phyloP scores from a whole-genome alignment of 1,140 invertebrate species.

The Parapsyche elsis region DNA sequence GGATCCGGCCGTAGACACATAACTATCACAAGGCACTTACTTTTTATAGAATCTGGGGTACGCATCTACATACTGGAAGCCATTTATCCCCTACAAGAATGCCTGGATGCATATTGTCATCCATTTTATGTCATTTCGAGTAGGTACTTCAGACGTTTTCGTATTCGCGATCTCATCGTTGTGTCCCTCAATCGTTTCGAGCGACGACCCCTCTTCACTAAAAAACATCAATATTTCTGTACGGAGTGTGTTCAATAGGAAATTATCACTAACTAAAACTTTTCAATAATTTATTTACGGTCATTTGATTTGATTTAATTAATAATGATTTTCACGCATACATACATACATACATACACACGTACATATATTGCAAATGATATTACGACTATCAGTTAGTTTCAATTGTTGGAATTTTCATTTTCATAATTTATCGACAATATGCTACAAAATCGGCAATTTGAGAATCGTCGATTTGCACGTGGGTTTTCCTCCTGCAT shows the following conservation, averaged over 20 bases:
- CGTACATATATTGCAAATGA: too few relatives aligned
- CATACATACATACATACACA: too few relatives aligned
- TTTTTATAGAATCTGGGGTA: constrained; percentile 47
- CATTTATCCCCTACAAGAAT: constrained; percentile 54
- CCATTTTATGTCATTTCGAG: constrained; percentile 54
- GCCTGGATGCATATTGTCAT: constrained; percentile 56
- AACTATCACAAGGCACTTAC: constrained; percentile 49
- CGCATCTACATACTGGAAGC: constrained; percentile 49
- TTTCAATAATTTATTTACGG: too few relatives aligned
- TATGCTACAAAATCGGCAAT: too few relatives aligned
- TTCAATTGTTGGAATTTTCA: too few relatives aligned
- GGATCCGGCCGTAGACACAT: constrained; percentile 34
- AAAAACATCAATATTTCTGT: constrained; percentile 25
- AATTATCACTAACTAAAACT: background rate
- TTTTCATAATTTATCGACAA: too few relatives aligned
- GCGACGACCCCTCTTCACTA: background rate
- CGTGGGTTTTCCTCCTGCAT: constrained; percentile 16
- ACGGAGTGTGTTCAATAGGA: background rate
- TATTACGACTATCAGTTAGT: too few relatives aligned
- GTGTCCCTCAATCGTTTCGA: constrained; percentile 35
- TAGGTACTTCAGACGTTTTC: constrained; percentile 52
- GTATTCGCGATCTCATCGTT: constrained; percentile 26
- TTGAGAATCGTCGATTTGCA: constrained; percentile 9
- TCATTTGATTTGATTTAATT: too few relatives aligned
- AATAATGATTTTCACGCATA: too few relatives aligned